Percentiles rank a stretch among this genome's conserved stretches.
Evolutionary conservation across 1,140 invertebrate genomes (phyloP).

Genomic region (Drosophila orena): DNA sequence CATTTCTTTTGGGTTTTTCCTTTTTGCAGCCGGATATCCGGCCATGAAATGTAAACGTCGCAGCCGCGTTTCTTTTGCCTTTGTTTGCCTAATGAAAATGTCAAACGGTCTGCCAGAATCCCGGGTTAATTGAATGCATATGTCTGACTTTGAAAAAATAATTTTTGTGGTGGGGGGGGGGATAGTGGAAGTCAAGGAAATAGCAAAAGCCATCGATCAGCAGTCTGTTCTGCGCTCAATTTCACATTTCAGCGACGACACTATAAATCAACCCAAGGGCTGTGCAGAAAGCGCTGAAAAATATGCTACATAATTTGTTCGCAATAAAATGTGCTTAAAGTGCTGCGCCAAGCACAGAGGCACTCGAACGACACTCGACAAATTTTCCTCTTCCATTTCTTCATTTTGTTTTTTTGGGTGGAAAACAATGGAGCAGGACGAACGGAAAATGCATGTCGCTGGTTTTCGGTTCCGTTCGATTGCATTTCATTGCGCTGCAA

Average conservation of each 20-base stretch:
- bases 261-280: slow-evolving; percentile 57
- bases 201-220: slow-evolving; percentile 52
- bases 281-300: slow-evolving; percentile 38
- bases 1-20: slow-evolving; percentile 72
- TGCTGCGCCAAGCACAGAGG: slow-evolving; percentile 64
- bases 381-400: background rate
- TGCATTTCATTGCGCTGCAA: slow-evolving; percentile 65
- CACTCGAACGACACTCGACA: slow-evolving; percentile 36
- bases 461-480: slow-evolving; percentile 70
- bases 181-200: background rate
- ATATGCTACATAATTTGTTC: slow-evolving; percentile 80
- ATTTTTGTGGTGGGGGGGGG: background rate
- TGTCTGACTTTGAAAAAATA: slow-evolving; percentile 34
- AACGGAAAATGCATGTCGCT: slow-evolving; percentile 20
- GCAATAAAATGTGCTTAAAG: slow-evolving; percentile 75
- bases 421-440: slow-evolving; percentile 18
- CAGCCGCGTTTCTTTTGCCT: slow-evolving; percentile 39
- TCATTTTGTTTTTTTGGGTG: slow-evolving; percentile 10
- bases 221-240: slow-evolving; percentile 57
- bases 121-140: slow-evolving; percentile 68
- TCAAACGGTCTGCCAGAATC: slow-evolving; percentile 48
- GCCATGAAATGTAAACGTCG: slow-evolving; percentile 77
- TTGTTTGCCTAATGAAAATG: slow-evolving; percentile 63
- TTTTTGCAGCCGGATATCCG: slow-evolving; percentile 64
- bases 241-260: slow-evolving; percentile 60